Conservation (phyloP, 1,140 invertebrate species). For the Kradibia gibbosae region DNA sequence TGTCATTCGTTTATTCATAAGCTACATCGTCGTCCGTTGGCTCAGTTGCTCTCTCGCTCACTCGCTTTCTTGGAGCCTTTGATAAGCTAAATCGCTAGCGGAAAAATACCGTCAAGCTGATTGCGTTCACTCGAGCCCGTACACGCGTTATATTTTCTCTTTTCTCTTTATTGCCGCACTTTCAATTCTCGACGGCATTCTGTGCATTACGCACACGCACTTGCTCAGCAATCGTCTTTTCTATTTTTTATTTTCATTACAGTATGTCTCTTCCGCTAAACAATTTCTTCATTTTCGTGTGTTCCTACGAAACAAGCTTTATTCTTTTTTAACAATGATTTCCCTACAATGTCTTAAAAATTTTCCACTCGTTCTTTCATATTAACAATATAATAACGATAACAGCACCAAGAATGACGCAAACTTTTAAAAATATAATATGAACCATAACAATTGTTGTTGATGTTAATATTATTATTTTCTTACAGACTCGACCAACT, state of each 20-base stretch:
- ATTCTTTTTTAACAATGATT: too few relatives aligned
- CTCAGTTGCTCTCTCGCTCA: not conserved
- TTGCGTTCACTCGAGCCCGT: constrained; percentile 37
- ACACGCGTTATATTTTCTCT: constrained; percentile 48
- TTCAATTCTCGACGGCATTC: constrained; percentile 37
- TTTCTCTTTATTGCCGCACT: constrained; percentile 39
- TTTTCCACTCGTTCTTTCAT: too few relatives aligned
- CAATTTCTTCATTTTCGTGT: too few relatives aligned
- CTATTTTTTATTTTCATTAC: not conserved
- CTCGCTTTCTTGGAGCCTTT: not conserved
- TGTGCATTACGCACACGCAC: not conserved
- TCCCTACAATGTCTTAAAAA: too few relatives aligned
- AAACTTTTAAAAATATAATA: too few relatives aligned
- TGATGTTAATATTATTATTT: too few relatives aligned
- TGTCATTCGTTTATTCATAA: not conserved
- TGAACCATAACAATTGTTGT: too few relatives aligned
- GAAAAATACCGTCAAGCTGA: constrained; percentile 46
- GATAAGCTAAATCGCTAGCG: constrained; percentile 37
- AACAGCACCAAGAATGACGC: too few relatives aligned
- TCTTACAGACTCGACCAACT: too few relatives aligned
- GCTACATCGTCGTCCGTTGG: not conserved
- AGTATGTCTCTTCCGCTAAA: not conserved
- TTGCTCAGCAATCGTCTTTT: not conserved
- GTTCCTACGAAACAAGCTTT: too few relatives aligned
- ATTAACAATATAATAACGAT: too few relatives aligned